A percentile compares a stretch with the other conserved stretches of the same genome.
Evolutionary conservation across 2,888 invertebrate species (phyloP).

Genomic region (Drosophila rellima): DNA sequence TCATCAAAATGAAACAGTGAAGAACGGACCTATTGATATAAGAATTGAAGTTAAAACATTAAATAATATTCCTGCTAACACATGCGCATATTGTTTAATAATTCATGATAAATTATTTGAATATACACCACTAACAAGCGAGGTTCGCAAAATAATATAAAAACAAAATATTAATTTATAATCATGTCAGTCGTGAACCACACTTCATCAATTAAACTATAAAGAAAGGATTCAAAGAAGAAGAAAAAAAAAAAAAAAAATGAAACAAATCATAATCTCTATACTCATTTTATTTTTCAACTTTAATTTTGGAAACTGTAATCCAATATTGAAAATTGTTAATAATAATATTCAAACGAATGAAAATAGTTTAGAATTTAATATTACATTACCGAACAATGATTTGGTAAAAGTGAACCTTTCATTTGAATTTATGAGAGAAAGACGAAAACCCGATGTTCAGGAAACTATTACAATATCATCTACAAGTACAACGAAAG

Average conservation of each 20-base stretch:
- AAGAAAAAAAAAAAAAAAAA: not conserved
- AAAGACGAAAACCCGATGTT: not conserved
- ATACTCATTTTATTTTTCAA: constrained; percentile 8
- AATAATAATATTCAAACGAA: not conserved
- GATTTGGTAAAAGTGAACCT: constrained; percentile 8
- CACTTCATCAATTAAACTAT: not conserved
- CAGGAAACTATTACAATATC: not conserved
- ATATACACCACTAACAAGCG: constrained; percentile 15
- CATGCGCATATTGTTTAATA: constrained; percentile 16
- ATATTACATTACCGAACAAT: constrained; percentile 3
- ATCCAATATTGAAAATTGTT: constrained; percentile 3
- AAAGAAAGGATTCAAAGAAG: not conserved
- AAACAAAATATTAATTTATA: not conserved
- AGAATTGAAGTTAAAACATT: constrained; percentile 13
- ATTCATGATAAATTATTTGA: constrained; percentile 20
- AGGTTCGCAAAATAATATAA: constrained; percentile 10
- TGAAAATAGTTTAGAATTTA: not conserved
- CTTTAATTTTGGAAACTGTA: constrained; percentile 5
- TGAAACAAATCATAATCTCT: constrained; percentile 1
- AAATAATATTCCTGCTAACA: constrained; percentile 9
- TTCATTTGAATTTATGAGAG: not conserved
- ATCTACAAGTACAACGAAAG: not conserved
- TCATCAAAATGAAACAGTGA: constrained; percentile 22
- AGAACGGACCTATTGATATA: constrained; percentile 18
- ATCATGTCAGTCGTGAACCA: no score